Base-by-base conservation (phyloP, 2,113 vertebrate genomes). In the Thymallus thymallus region DNA sequence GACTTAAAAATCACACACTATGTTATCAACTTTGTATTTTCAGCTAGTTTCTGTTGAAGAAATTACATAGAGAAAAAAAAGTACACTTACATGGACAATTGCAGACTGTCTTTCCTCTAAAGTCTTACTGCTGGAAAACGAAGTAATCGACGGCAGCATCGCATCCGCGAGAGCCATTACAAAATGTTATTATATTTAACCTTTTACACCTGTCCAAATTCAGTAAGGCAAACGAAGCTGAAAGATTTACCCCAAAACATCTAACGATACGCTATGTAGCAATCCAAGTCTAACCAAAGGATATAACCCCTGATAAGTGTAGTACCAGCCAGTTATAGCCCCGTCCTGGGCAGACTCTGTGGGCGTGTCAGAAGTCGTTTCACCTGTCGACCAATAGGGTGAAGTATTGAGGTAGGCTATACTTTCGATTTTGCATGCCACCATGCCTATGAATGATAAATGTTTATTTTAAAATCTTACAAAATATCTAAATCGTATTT, bases 121-220 rank as follows among this genome's bases (percentile, higher is more conserved):
- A 56, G 61, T 6, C 35, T 84, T 88, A 46, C 70, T 73, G 66
- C 69, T 81, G 58, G 82, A 70, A 74, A 92, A 93, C 6, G 90
- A 66, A 7, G 81, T 66, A 0, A 87, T 67, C 1, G 80, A 72
- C 22, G 90, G 90, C 75, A 92, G 83, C 82, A 89, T 16, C 5
- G 90, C 86, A 67, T 92, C 91, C 64, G 86, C 84, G 74, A 87
- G 85, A 82, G 92, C 92, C 93, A 94, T 94, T 32, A 4, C 6
- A n/a, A 66, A 64, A 30, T 3, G 26, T 9, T 26, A 65, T 30
- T 66, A 1, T 16, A 51, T 6, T 14, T 32, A n/a, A 32, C 30
- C 48, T 18, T 46, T 68, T 5, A 35, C 29, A 35, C 66, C n/a
- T 46, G 35, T 68, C 41, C 18, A 46, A 41, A 68, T 46, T 66